Percentiles rank a stretch among this genome's conserved stretches.
These are phyloP conservation scores for Tribolium madens DNA, from an alignment of 1,140 invertebrate species.

Conservation along the genomic window DNA sequence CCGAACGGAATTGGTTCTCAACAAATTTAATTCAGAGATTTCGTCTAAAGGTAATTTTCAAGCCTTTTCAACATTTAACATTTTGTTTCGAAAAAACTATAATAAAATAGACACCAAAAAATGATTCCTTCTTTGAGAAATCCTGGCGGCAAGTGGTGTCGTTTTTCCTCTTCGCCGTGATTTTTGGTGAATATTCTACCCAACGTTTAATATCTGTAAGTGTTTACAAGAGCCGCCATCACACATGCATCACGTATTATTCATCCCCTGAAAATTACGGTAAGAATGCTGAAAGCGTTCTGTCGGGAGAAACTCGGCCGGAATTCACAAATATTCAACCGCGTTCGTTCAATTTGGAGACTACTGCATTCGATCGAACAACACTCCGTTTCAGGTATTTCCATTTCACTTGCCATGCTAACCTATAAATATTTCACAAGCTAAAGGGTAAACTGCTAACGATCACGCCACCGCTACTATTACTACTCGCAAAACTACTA, in stretches of 20 bases:
- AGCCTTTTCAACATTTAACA: neutral
- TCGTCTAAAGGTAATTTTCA: neutral
- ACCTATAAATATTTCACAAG: constrained; percentile 36
- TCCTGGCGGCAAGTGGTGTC: neutral
- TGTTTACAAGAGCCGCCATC: constrained; percentile 28
- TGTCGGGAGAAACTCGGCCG: constrained; percentile 17
- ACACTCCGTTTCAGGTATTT: constrained; percentile 29
- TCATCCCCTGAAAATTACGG: constrained; percentile 33
- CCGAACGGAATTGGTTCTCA: constrained; percentile 3
- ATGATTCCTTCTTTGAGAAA: no score
- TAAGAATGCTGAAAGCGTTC: constrained; percentile 38
- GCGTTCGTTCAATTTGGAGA: constrained; percentile 32
- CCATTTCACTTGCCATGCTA: constrained; percentile 38
- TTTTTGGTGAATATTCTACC: neutral
- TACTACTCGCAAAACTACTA: constrained; percentile 14
- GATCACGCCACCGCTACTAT: constrained; percentile 21
- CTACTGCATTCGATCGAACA: constrained; percentile 38
- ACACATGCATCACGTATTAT: constrained; percentile 37
- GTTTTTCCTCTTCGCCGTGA: neutral
- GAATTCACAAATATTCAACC: constrained; percentile 39
- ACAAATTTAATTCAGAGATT: constrained; percentile 4
- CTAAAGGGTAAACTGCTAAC: constrained; percentile 37
- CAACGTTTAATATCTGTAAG: constrained; percentile 24
- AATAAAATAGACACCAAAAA: no score
- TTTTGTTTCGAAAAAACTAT: no score